Percentiles rank a stretch among this genome's conserved stretches.
Evolutionary conservation across 2,797 vertebrate genomes (phyloP).

Genomic region (Schizopygopsis malacanthus): DNA sequence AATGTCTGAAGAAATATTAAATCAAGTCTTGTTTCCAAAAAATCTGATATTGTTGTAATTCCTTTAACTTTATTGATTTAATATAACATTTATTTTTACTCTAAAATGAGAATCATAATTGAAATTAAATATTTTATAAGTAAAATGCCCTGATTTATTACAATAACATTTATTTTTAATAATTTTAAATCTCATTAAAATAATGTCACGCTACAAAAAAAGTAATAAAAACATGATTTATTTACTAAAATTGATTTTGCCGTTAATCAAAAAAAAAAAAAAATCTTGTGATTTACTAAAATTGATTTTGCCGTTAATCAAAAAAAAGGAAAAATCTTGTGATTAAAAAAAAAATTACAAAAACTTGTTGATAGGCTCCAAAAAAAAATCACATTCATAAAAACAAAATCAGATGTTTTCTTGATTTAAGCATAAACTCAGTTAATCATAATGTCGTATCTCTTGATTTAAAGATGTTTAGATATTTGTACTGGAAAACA

Average conservation of each 20-base stretch:
- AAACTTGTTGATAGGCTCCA: background rate
- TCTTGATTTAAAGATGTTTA: background rate
- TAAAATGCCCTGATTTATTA: background rate
- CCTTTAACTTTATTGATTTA: background rate
- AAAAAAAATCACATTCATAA: no score
- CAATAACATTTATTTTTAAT: background rate
- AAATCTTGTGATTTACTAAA: background rate
- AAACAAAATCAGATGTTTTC: background rate
- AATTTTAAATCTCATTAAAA: background rate
- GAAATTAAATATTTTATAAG: background rate
- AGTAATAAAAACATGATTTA: background rate
- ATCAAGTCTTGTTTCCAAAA: background rate
- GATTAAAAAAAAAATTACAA: background rate
- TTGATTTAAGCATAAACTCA: background rate
- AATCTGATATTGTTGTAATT: background rate
- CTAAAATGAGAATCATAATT: background rate
- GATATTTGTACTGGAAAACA: background rate
- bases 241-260: background rate
- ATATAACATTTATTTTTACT: background rate
- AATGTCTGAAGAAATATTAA: background rate
- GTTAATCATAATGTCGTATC: background rate
- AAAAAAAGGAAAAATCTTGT: background rate
- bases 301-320: no score
- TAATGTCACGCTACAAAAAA: background rate
- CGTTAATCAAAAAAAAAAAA: no score